phyloP scores from a whole-genome alignment of 2,797 vertebrate species.

The Protonibea diacanthus region DNA sequence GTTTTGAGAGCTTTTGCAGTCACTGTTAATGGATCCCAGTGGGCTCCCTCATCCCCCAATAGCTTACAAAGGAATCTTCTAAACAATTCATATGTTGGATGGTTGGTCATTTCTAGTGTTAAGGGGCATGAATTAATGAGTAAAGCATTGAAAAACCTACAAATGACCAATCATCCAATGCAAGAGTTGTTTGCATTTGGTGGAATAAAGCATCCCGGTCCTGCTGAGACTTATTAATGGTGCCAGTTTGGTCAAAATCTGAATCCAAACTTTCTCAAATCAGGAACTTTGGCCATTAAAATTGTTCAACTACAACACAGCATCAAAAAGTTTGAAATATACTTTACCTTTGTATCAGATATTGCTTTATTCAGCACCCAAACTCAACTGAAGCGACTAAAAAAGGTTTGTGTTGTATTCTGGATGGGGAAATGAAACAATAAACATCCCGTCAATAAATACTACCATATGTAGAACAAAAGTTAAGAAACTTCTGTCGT shows the following conservation, averaged over 20 bases:
- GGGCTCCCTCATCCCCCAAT: slow-evolving; percentile 55
- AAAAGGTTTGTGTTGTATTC: background rate
- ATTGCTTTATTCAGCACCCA: background rate
- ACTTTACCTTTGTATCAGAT: background rate
- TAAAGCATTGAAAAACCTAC: slow-evolving; percentile 26
- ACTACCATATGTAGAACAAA: background rate
- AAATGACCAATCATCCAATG: slow-evolving; percentile 45
- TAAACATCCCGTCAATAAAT: too few species aligned
- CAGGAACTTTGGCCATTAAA: slow-evolving; percentile 54
- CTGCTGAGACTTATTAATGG: slow-evolving; percentile 58
- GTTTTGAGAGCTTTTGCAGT: slow-evolving; percentile 43
- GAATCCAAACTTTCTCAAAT: slow-evolving; percentile 41
- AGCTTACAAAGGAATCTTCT: slow-evolving; percentile 53
- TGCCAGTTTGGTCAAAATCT: slow-evolving; percentile 40
- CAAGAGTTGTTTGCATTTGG: slow-evolving; percentile 35
- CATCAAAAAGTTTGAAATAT: slow-evolving; percentile 17
- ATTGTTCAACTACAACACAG: slow-evolving; percentile 18
- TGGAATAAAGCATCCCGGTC: slow-evolving; percentile 9
- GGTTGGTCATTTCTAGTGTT: slow-evolving; percentile 55
- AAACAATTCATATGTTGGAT: slow-evolving; percentile 54
- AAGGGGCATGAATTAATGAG: slow-evolving; percentile 68
- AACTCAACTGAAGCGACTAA: background rate
- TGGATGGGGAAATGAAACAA: background rate
- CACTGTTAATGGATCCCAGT: slow-evolving; percentile 75
- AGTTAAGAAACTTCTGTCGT: background rate